These are phyloP conservation scores for Ibidorhyncha struthersii DNA, from an alignment of 2,113 vertebrate genomes.

Conservation along the genomic window DNA sequence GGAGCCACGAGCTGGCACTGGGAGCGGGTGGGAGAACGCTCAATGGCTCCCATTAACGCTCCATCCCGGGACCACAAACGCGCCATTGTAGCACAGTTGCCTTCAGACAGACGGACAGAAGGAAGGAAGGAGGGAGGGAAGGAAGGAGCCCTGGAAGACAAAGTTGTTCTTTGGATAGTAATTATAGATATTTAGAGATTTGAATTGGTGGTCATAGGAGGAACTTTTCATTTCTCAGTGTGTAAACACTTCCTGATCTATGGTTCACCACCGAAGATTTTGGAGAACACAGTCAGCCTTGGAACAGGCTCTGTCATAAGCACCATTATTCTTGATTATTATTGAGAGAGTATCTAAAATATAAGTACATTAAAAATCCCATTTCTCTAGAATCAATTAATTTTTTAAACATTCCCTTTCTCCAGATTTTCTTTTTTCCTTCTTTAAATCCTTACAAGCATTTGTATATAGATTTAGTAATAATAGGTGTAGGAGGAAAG, in stretches of 20 bases:
- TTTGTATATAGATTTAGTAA: slow-evolving; percentile 29
- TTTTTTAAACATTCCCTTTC: not conserved
- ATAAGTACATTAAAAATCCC: not conserved
- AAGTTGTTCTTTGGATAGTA: slow-evolving; percentile 45
- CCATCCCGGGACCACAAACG: not conserved
- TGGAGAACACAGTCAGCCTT: not conserved
- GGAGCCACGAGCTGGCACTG: not conserved
- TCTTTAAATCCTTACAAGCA: not conserved
- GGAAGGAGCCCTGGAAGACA: slow-evolving; percentile 49
- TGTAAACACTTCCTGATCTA: not conserved
- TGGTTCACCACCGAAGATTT: not conserved
- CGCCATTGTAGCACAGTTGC: not conserved
- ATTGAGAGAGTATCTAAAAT: not conserved
- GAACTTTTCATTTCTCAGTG: not conserved
- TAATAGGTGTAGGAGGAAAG: slow-evolving; percentile 16
- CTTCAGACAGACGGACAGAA: not conserved
- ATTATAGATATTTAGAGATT: slow-evolving; percentile 52
- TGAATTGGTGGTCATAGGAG: slow-evolving; percentile 3
- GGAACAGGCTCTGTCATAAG: not conserved
- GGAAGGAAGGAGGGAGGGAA: slow-evolving; percentile 15
- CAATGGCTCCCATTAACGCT: not conserved
- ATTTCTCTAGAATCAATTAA: not conserved
- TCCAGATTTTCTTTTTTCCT: not conserved
- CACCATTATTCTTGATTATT: not conserved
- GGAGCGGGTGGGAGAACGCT: not conserved